phyloP scores from a whole-genome alignment of 2,797 vertebrate genomes.

The Eidolon dupreanum region DNA sequence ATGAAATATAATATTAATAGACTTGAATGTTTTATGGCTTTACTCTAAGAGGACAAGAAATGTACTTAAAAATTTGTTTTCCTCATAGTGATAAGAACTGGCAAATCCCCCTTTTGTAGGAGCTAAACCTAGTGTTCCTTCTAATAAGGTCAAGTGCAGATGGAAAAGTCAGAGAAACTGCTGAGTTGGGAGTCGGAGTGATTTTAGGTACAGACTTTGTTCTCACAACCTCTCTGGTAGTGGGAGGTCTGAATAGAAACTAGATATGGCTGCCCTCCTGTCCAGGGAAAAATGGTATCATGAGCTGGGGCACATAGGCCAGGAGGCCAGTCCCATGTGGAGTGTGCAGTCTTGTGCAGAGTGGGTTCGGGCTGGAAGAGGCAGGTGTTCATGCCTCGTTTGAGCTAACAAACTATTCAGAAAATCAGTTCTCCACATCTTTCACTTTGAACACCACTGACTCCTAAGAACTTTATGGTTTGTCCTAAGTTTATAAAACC shows the following conservation, averaged over 20 bases:
- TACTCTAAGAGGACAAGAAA: background rate
- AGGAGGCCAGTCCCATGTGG: background rate
- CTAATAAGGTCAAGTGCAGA: too few species aligned
- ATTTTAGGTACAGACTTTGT: background rate
- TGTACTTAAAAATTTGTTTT: background rate
- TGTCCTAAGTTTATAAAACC: background rate
- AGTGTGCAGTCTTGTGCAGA: accelerated
- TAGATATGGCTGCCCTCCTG: background rate
- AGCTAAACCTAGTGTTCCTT: background rate
- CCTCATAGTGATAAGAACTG: background rate
- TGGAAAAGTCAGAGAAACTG: background rate
- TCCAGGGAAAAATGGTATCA: background rate
- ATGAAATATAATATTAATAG: background rate
- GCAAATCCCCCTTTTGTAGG: background rate
- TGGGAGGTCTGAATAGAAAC: background rate
- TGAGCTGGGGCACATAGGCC: background rate
- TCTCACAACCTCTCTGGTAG: background rate
- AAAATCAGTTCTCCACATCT: background rate
- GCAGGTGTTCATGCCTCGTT: accelerated
- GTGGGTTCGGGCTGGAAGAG: background rate
- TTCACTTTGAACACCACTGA: background rate
- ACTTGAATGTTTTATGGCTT: background rate
- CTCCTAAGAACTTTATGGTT: background rate
- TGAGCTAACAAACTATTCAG: background rate
- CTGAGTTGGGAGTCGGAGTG: too few species aligned